Evolutionary conservation across 2,888 invertebrate species (phyloP), one percentile per base, ranked within the genome.

Genomic region (Aplocera efformata): DNA sequence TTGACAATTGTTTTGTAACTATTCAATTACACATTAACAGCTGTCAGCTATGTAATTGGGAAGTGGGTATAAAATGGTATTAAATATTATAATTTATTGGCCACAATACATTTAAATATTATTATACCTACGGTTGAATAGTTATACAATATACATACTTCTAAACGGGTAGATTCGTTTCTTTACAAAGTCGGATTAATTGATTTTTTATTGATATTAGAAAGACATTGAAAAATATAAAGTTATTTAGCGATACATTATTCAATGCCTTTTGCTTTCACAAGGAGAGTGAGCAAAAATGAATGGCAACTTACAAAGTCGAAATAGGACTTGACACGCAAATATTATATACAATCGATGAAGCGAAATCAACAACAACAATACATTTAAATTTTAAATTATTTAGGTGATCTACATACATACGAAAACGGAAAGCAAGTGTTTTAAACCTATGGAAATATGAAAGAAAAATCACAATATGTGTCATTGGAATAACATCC

Each of bases 51-150:
- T 79, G 70, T 82, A 79, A 79, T 83, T 69, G 81, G 83, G 81
- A 72, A 81, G 73, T 76, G 86, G 85, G 88, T 88, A 88, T 66
- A 88, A 88, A 88, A 88, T 76, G 78, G 79, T 85, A 79, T 78
- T 82, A 83, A 85, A 83, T 81, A 83, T 79, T 78, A 76, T 67
- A 74, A 73, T 72, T 79, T 80, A 84, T 86, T 86, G 86, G 86
- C 86, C 84, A 83, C 86, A 73, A 78, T 84, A 81, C 67, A 76
- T 79, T 79, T 72, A 67, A 48, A 53, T 50, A 50, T 69, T 64
- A 52, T 48, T 49, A 72, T 65, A 71, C 75, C 59, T 67, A 71
- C 68, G 72, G 74, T 76, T 72, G 75, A 71, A 67, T 83, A 75
- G 64, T 74, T 63, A 74, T 72, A 77, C 58, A 62, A 55, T 63